Base-by-base conservation (phyloP, 2,888 invertebrate genomes). In the Serripes groenlandicus region DNA sequence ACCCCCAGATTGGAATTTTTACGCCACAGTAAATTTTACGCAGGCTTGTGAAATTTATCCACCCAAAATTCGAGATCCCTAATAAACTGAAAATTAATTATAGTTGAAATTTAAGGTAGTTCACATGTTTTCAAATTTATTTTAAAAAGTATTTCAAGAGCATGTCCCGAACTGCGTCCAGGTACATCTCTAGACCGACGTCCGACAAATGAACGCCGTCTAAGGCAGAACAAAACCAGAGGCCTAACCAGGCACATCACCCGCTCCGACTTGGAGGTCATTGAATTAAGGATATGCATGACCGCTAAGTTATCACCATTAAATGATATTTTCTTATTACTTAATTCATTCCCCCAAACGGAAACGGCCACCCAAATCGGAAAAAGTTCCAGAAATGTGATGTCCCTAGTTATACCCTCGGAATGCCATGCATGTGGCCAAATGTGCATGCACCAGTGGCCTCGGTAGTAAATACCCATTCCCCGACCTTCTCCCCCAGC, bases 371-470 rank as follows among this genome's bases (percentile, higher is more conserved):
- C 62, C 7, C 71, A n/a, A 23, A 60, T 75, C 23, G 79, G 79
- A 42, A 72, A 78, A 4, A 78, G n/a, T 49, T 78, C 78, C 4
- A 78, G 30, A n/a, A 80, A 56, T 49, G 77, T 81, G 9, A 77
- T 81, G 42, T 77, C 81, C 21, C 11, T 56, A 60, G 74, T 73
- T 42, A 68, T 66, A 3, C 60, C 69, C 18, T 60, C 3, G 28
- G 30, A 9, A 49, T 68, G 69, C 74, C 78, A 78, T 4, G 26
- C 34, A 49, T 68, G n/a, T 3, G 74, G 78, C 78, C 78, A 78
- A 28, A n/a, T 30, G 11, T 66, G 73, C n/a, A 3, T 28, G 1
- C 11, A 21, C 73, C 18, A 37, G 7, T 56, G 23, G 3, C 60
- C 60, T 60, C 28, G 11, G 23, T 28, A 60, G 54, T 69, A 77